Evolutionary conservation across 2,113 vertebrate genomes (phyloP).

Genomic region (Anolis carolinensis): DNA sequence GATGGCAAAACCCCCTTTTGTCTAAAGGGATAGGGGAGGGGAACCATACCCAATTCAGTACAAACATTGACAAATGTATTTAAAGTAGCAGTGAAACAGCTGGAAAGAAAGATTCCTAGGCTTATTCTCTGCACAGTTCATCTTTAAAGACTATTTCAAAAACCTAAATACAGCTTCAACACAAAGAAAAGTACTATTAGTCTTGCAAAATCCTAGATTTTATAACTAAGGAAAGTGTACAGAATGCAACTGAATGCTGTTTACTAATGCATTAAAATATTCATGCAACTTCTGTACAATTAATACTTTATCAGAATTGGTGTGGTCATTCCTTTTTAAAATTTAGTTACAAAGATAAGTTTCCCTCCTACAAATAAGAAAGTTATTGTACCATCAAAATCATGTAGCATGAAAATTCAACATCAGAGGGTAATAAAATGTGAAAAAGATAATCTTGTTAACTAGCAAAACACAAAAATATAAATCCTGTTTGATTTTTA

Average conservation of each 20-base stretch:
- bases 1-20: too few relatives aligned
- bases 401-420: background rate
- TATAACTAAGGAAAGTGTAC: background rate
- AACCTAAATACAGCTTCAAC: background rate
- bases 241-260: background rate
- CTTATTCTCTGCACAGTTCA: background rate
- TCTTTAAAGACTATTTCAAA: background rate
- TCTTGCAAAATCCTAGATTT: background rate
- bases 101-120: background rate
- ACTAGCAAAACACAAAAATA: background rate
- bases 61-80: background rate
- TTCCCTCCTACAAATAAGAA: background rate
- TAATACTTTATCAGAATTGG: background rate
- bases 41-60: background rate
- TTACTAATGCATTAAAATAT: background rate
- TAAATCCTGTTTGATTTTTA: background rate
- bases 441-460: background rate
- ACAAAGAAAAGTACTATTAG: background rate
- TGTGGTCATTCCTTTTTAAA: background rate
- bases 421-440: background rate
- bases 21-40: too few relatives aligned
- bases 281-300: background rate
- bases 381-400: background rate
- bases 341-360: slow-evolving; percentile 14
- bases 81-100: accelerated